phyloP scores from a whole-genome alignment of 2,888 invertebrate species.

The Nasonia oneida region DNA sequence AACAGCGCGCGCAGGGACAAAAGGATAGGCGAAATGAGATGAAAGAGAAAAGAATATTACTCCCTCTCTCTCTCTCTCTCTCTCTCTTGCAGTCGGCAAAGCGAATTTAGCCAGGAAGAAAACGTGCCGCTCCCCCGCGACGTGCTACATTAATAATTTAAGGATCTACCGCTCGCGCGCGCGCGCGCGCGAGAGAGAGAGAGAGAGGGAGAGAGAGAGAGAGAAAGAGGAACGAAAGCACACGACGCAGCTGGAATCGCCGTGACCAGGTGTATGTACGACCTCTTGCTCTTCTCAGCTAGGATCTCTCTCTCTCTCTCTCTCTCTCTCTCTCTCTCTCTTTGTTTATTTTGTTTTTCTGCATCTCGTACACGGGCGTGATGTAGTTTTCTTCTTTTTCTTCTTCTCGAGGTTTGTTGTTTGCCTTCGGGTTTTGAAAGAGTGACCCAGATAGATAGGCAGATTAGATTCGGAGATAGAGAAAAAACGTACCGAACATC shows the following conservation, averaged over 20 bases:
- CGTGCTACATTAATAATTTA: conserved; percentile 68
- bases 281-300: background rate
- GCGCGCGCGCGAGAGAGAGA: too few species aligned
- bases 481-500: background rate
- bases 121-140: conserved; percentile 51
- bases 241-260: conserved; percentile 39
- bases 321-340: background rate
- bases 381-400: background rate
- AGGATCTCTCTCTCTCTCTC: background rate
- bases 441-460: background rate
- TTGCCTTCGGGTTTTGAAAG: too few species aligned
- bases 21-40: conserved; percentile 34
- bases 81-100: conserved; percentile 1
- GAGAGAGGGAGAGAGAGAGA: too few species aligned
- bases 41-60: conserved; percentile 49
- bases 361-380: background rate
- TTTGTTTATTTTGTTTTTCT: background rate
- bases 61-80: too few species aligned
- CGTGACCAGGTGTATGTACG: conserved; percentile 19
- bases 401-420: too few species aligned
- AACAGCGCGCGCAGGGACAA: conserved; percentile 27
- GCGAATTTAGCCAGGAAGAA: conserved; percentile 15
- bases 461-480: background rate
- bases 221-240: conserved; percentile 57
- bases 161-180: conserved; percentile 23